A percentile compares a stretch with the other conserved stretches of the same genome.
Conservation (phyloP, 2,797 vertebrate genomes). For the Petrocephalus schoutedeni region DNA sequence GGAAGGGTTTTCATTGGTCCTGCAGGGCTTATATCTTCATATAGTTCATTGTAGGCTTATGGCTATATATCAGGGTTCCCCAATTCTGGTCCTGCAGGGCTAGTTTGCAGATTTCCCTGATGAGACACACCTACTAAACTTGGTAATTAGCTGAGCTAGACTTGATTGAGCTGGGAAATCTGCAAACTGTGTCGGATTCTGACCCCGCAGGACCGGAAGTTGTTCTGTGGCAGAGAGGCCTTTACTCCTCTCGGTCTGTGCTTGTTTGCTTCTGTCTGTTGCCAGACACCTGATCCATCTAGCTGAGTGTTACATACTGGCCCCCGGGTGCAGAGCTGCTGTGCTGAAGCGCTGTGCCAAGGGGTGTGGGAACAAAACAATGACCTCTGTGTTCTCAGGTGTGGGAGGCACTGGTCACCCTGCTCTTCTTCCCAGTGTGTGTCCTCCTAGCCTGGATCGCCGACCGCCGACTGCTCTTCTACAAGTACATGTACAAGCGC, state of each 20-base stretch:
- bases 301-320: background rate
- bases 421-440: slow-evolving; percentile 87
- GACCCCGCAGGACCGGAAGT: background rate
- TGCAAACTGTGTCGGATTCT: background rate
- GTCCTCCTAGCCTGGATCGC: slow-evolving; percentile 90
- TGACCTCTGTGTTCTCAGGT: slow-evolving; percentile 52
- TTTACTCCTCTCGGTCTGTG: slow-evolving; percentile 4
- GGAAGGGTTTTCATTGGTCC: background rate
- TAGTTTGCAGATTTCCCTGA: background rate
- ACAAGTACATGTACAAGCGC: slow-evolving; percentile 87
- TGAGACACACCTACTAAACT: background rate
- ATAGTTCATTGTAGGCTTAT: background rate
- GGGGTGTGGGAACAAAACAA: background rate
- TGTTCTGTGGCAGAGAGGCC: background rate
- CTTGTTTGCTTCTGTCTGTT: slow-evolving; percentile 18
- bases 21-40: no score
- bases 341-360: background rate
- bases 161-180: background rate
- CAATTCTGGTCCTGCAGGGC: background rate
- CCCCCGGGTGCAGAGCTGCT: background rate
- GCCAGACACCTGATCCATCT: background rate
- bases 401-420: slow-evolving; percentile 84
- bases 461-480: slow-evolving; percentile 85
- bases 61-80: background rate
- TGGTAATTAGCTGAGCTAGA: background rate